Evolutionary conservation across 2,888 invertebrate genomes (phyloP), one percentile per base, ranked within the genome.

Genomic region (Choristoneura rosaceana): DNA sequence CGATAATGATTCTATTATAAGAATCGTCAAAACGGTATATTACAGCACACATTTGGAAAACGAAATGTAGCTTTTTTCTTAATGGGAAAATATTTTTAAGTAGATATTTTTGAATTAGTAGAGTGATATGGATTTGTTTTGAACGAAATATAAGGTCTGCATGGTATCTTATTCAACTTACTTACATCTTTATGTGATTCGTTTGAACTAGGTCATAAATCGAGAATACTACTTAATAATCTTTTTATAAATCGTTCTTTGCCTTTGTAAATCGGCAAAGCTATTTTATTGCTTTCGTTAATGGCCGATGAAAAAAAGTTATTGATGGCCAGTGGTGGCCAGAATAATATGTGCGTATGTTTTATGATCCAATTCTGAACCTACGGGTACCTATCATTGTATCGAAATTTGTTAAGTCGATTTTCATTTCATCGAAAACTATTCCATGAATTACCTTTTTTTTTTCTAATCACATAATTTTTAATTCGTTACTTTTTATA

Each of bases 211-310:
- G 71, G 71, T 63, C 58, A 71, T 71, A 71, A 71, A 71, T 71
- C 71, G 71, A 68, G 63, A 68, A 71, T 38, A 38, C 62, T 62
- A 62, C 62, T 62, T 71, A 71, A 71, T 68, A 71, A 71, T 71
- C 71, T 71, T 71, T 71, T 71, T 71, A 71, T 71, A 63, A 71
- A 68, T 71, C 62, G 67, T 68, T 63, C 55, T 67, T 45, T 68
- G 62, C 71, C 71, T 64, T 64, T 64, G 64, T 64, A 64, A 50
- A 64, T 68, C 71, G 61, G 71, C 67, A 67, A 55, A 71, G 58
- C 71, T 71, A 62, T 71, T 71, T 71, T 71, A 71, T 71, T 71
- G 58, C 68, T 62, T 68, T 71, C 47, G 67, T 71, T 71, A 71
- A 68, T 68, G 67, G 63, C 62, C 59, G 68, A 71, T 71, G 68